Evolutionary conservation across 2,113 vertebrate species (phyloP), one percentile per base, ranked within the genome.

Genomic region (Ctenomys sociabilis): DNA sequence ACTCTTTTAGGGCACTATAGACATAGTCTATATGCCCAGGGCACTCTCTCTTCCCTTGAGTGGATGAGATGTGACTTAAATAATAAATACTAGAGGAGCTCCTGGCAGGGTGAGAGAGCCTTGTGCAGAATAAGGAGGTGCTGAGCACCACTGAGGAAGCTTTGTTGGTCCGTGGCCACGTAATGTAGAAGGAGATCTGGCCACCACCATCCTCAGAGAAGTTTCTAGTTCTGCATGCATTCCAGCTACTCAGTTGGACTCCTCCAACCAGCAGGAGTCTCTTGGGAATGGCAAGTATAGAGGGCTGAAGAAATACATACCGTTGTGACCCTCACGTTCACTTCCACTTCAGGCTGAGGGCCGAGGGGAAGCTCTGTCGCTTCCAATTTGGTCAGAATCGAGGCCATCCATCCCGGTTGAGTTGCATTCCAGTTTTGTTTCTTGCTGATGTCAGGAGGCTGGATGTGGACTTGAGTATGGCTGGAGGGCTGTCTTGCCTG

Each of bases 401-500:
- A 85, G 92, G 91, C 61, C 92, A 77, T 92, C 90, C 92, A 70
- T 68, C 90, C 93, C 2, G 0, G 54, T 81, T 5, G 45, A 96
- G n/a, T 59, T 88, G 87, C 77, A 57, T 64, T 81, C 75, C 24
- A 4, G 84, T 54, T 59, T 77, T 93, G 95, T 80, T 19, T 73
- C 90, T 93, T 73, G 90, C 66, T 93, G 87, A 95, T 94, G 90
- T 95, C 97, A 97, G 82, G 84, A 81, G 26, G 4, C 96, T 91
- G 83, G 0, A 40, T n/a, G 64, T 70, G 86, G 88, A 54, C 43
- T 63, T 35, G 28, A 52, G 90, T 45, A 82, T 8, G 21, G 61
- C 16, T 91, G 32, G n/a, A 89, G 94, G 95, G 91, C 95, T 96
- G 75, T 97, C 95, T 96, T 85, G 93, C 88, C 95, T 95, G 94